Evolutionary conservation across 2,797 vertebrate genomes (phyloP).

Genomic region (Sciaenops ocellatus): DNA sequence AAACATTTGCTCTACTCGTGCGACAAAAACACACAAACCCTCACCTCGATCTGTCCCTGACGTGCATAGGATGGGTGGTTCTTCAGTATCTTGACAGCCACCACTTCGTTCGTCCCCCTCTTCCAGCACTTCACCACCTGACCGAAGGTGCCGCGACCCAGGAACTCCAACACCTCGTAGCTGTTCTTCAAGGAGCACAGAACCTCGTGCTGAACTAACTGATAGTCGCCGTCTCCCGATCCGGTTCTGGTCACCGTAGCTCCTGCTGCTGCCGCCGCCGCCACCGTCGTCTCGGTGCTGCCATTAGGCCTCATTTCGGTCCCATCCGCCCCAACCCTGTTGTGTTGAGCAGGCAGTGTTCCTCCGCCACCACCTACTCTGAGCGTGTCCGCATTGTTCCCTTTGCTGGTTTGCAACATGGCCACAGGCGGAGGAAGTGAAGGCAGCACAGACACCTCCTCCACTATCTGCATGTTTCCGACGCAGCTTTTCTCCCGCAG

Average conservation of each 20-base stretch:
- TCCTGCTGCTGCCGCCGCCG: conserved; percentile 46
- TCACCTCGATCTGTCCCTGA: conserved; percentile 97
- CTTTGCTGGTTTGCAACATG: conserved; percentile 92
- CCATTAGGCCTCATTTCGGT: conserved; percentile 49
- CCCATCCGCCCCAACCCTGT: conserved; percentile 42
- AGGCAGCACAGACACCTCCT: conserved; percentile 90
- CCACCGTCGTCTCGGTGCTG: conserved; percentile 35
- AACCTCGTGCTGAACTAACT: conserved; percentile 96
- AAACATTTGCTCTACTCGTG: neutral
- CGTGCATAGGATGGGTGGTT: conserved; percentile 98
- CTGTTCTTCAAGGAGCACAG: conserved; percentile 95
- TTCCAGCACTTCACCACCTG: conserved; percentile 99
- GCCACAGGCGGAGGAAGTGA: conserved; percentile 89
- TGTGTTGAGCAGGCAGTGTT: conserved; percentile 84
- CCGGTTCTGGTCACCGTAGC: conserved; percentile 75
- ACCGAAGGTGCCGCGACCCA: conserved; percentile 96
- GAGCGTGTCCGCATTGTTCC: conserved; percentile 84
- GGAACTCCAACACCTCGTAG: conserved; percentile 96
- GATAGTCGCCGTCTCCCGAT: conserved; percentile 93
- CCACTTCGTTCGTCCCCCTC: conserved; percentile 94
- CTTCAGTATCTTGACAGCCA: conserved; percentile 97
- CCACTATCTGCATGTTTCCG: conserved; percentile 96
- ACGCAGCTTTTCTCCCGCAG: conserved; percentile 81
- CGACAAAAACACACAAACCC: conserved; percentile 38
- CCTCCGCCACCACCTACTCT: conserved; percentile 74